Base-by-base conservation (phyloP, 2,888 invertebrate genomes). In the Synergus japonicus region DNA sequence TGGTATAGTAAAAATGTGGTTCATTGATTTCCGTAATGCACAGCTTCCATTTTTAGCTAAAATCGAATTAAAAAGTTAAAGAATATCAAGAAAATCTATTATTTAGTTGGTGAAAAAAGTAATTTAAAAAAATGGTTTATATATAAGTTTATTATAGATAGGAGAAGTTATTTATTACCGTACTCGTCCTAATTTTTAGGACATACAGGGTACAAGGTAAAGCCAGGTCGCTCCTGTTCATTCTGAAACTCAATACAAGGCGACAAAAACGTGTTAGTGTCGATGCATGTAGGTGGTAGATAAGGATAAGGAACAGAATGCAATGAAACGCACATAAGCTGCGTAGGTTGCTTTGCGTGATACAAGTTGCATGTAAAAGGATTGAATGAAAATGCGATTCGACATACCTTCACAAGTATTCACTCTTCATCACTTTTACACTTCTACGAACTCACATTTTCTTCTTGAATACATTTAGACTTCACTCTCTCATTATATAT, bases 171-270 rank as follows among this genome's bases (percentile, higher is more conserved):
- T 10, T 46, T 46, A 46, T 46, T 46, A 46, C 13, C 46, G 13
- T 46, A 46, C 46, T 22, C 4, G 22, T 60, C 12, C 22, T 60
- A 22, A 60, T 29, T 29, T 22, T 60, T 60, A 13, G 15, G 15
- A 12, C 49, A 37, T n/a, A n/a, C 44, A 44, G 69, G 69, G 69
- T 29, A 49, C 29, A 2, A 13, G 13, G 12, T 46, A 46, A 7
- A 12, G 22, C 13, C 22, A 46, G 18, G 49, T 69, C 69, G 49
- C 29, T 69, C 22, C 69, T 69, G 69, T 29, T 69, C 69, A 69
- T 69, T 69, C 44, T 69, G 49, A 69, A 69, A 69, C 29, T 69
- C 69, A 69, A 49, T 69, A 49, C 67, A 67, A 67, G 67, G 29
- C 46, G 22, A 49, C 12, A 12, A 13, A 69, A 69, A 54, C 5